A percentile compares a stretch with the other conserved stretches of the same genome.
Conservation (phyloP, 1,140 invertebrate species). For the Drosophila takahashii region DNA sequence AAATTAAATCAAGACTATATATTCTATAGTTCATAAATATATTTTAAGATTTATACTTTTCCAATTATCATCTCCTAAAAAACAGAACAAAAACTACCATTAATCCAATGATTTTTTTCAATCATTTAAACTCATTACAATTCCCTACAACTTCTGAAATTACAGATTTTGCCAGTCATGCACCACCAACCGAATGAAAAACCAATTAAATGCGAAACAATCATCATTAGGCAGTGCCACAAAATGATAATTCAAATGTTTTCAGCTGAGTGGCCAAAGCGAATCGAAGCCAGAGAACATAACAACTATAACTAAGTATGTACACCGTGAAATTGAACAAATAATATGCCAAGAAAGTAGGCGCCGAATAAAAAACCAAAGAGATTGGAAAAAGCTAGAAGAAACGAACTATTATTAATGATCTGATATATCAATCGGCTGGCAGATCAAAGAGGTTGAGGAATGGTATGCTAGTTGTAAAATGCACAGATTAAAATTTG, state of each 20-base stretch:
- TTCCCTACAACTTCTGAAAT: slow-evolving; percentile 2
- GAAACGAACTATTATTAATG: slow-evolving; percentile 66
- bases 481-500: slow-evolving; percentile 53
- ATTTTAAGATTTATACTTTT: no score
- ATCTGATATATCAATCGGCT: slow-evolving; percentile 71
- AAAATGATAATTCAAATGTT: slow-evolving; percentile 71
- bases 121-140: slow-evolving; percentile 15
- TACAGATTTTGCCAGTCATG: slow-evolving; percentile 48
- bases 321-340: slow-evolving; percentile 79
- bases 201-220: slow-evolving; percentile 66
- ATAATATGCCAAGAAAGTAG: slow-evolving; percentile 77
- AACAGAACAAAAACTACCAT: background rate
- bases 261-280: slow-evolving; percentile 59
- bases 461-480: slow-evolving; percentile 4
- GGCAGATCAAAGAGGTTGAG: slow-evolving; percentile 45
- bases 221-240: slow-evolving; percentile 73
- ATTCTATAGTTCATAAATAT: no score
- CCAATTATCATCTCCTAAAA: background rate
- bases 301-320: slow-evolving; percentile 41
- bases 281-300: slow-evolving; percentile 57
- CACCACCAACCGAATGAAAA: slow-evolving; percentile 26
- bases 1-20: no score
- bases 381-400: slow-evolving; percentile 43
- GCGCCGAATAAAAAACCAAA: slow-evolving; percentile 35
- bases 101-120: slow-evolving; percentile 1